phyloP scores from a whole-genome alignment of 2,888 invertebrate species.

The Melieria crassipennis region DNA sequence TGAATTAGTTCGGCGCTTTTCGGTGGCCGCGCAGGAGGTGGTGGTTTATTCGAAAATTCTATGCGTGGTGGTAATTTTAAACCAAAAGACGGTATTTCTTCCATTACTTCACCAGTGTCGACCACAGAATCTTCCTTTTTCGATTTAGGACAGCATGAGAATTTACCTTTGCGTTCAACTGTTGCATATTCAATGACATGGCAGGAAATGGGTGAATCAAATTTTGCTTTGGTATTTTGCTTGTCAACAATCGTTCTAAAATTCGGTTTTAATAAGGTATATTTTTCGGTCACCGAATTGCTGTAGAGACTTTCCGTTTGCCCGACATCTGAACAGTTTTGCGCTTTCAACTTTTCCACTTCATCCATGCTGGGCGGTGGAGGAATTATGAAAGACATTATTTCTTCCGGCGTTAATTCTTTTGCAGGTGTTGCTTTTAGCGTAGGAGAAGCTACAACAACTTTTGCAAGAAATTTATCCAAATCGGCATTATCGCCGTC shows the following conservation, averaged over 20 bases:
- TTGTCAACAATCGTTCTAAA: neutral
- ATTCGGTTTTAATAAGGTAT: constrained; percentile 3
- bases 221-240: neutral
- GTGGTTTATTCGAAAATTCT: constrained; percentile 69
- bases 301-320: constrained; percentile 67
- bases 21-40: constrained; percentile 78
- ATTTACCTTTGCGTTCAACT: constrained; percentile 77
- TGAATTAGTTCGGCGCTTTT: constrained; percentile 68
- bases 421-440: constrained; percentile 78
- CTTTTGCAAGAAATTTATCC: constrained; percentile 85
- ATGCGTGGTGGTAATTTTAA: constrained; percentile 73
- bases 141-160: constrained; percentile 76
- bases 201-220: constrained; percentile 6
- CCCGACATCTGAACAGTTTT: constrained; percentile 8
- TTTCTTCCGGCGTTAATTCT: constrained; percentile 83
- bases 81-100: constrained; percentile 59
- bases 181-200: constrained; percentile 79
- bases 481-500: constrained; percentile 67
- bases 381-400: constrained; percentile 86
- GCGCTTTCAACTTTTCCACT: constrained; percentile 36
- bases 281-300: constrained; percentile 59
- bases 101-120: constrained; percentile 62
- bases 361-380: constrained; percentile 75
- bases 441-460: constrained; percentile 81
- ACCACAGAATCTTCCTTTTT: constrained; percentile 63